Base-by-base conservation (phyloP, 2,888 invertebrate species). In the Drosophila neoperkinsi region DNA sequence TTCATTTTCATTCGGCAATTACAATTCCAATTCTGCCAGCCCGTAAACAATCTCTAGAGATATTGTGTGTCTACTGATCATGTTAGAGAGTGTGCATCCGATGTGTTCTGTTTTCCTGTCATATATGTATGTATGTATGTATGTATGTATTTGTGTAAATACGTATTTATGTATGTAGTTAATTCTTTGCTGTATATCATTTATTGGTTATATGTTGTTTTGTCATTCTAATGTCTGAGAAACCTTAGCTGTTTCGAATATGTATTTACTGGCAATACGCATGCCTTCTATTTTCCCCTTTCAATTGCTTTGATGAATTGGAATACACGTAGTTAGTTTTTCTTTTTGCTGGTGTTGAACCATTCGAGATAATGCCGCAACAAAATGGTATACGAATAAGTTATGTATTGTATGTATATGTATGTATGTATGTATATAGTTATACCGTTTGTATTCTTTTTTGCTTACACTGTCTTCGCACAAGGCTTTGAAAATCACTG, bases 251-350 rank as follows among this genome's bases (percentile, higher is more conserved):
- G 90, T 88, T 90, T 86, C 88, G 77, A 79, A 72, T 86, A 78
- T 85, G 67, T 77, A 66, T 79, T 76, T 66, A 81, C 77, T 71
- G 78, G 71, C 82, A 76, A 63, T 58, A 16, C 51, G 69, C 28
- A 62, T 72, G 69, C 79, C 70, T 63, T 69, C 67, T 73, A 78
- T 78, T 75, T 80, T 77, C 71, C 74, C 71, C 72, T 77, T 77
- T 82, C 83, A 86, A 87, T 88, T 90, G 90, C 90, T 86, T 89
- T 88, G 78, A 87, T 85, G 89, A 85, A 85, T 82, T 89, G 85
- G 85, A 85, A 85, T 85, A 85, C 85, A 85, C 85, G 85, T 89
- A 85, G 89, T 71, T 85, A 76, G 68, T 70, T 80, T 61, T 73
- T 67, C 56, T 70, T 60, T 51, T 52, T 57, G 49, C 52, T 61